Evolutionary conservation across 1,140 invertebrate genomes (phyloP).

Genomic region (Meloidogyne chitwoodi): DNA sequence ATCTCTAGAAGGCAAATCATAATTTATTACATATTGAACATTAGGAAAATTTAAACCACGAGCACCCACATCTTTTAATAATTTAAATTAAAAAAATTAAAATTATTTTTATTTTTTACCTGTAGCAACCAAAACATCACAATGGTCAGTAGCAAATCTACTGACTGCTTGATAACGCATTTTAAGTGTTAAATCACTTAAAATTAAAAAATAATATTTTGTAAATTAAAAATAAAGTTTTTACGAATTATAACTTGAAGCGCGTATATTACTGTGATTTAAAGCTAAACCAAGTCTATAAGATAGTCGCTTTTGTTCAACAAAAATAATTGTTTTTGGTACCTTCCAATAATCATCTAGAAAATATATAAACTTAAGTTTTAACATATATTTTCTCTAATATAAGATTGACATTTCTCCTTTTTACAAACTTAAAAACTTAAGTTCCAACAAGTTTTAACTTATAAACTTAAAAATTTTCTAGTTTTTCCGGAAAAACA

Average conservation of each 20-base stretch:
- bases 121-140: slow-evolving; percentile 25
- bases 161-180: slow-evolving; percentile 23
- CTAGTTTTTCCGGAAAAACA: too few species aligned
- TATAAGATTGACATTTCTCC: background rate
- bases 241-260: slow-evolving; percentile 9
- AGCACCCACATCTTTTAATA: slow-evolving; percentile 9
- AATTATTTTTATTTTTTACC: too few species aligned
- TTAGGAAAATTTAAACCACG: slow-evolving; percentile 38
- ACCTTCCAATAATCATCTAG: slow-evolving; percentile 9
- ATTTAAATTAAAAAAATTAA: too few species aligned
- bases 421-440: too few species aligned
- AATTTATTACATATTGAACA: slow-evolving; percentile 68
- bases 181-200: slow-evolving; percentile 32
- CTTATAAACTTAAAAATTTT: too few species aligned
- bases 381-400: background rate
- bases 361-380: background rate
- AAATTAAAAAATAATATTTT: background rate
- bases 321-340: slow-evolving; percentile 28
- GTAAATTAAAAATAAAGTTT: background rate
- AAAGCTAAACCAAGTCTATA: slow-evolving; percentile 21
- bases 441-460: too few species aligned
- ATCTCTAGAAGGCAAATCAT: slow-evolving; percentile 71
- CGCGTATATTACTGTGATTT: background rate
- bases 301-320: slow-evolving; percentile 26
- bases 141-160: slow-evolving; percentile 17